Evolutionary conservation across 2,888 invertebrate genomes (phyloP), one percentile per base, ranked within the genome.

Genomic region (Meghimatium bilineatum): DNA sequence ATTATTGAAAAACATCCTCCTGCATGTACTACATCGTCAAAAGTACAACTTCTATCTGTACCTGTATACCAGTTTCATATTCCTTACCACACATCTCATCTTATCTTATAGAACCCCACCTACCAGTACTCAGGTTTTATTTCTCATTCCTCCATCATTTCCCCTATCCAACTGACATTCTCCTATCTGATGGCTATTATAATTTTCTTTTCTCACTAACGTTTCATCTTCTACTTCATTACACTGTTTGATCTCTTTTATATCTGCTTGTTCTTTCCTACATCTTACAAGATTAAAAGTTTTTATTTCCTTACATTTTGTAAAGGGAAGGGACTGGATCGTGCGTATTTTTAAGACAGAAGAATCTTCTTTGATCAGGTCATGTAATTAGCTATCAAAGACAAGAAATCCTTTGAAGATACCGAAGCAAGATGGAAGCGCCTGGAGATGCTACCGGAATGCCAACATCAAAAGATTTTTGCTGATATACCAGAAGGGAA

Each of bases 341-440:
- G 49, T 26, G 52, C 49, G 52, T 52, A 32, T 74, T 74, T n/a
- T 49, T 74, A 49, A 74, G 74, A 74, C 52, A 52, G 32, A 8
- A 23, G 74, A 74, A 74, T 52, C 74, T 44, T 32, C 74, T 74
- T 32, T 52, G 74, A 74, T 74, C 74, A 74, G 52, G 74, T 74
- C 74, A 74, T 74, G 52, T 74, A 74, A 74, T 74, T 74, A 74
- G 52, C 32, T 52, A 74, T 74, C 74, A 74, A 74, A 74, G 74
- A 52, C 5, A 74, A 74, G 20, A 20, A 32, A 74, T 14, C 32
- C 74, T 74, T 74, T 74, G 74, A 74, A 74, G 74, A 29, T 74
- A n/a, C 74, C 74, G 74, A 52, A 29, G 49, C 49, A 52, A 52
- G 74, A 52, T 52, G 32, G 74, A 74, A 74, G 74, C 34, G 74